Percentiles rank a stretch among this genome's conserved stretches.
phyloP scores from a whole-genome alignment of 2,888 invertebrate genomes.

The Caenorhabditis angaria region DNA sequence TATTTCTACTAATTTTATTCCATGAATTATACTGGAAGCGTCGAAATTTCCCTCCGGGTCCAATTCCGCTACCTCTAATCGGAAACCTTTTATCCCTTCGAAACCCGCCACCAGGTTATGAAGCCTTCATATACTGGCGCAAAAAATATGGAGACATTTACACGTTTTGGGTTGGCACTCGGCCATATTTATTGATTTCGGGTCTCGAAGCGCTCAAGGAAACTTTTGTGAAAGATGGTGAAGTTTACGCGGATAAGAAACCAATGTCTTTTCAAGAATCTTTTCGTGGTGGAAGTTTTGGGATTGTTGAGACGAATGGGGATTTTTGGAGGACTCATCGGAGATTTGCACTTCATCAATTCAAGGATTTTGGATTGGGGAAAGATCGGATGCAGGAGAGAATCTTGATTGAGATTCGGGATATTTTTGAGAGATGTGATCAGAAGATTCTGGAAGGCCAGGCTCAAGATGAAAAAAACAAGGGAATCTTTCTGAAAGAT shows the following conservation, averaged over 20 bases:
- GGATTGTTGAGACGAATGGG: constrained; percentile 33
- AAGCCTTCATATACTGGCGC: constrained; percentile 15
- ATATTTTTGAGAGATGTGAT: constrained; percentile 15
- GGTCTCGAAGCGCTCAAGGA: constrained; percentile 38
- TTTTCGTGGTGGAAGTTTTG: constrained; percentile 29
- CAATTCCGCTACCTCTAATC: constrained; percentile 32
- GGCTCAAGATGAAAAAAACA: no score
- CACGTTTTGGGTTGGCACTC: constrained; percentile 38
- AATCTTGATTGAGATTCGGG: constrained; percentile 31
- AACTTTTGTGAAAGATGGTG: constrained; percentile 21
- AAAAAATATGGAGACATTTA: constrained; percentile 37
- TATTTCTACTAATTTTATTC: constrained; percentile 5
- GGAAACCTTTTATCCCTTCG: no score
- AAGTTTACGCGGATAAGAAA: not conserved
- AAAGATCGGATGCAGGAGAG: constrained; percentile 52
- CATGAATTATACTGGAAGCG: constrained; percentile 36
- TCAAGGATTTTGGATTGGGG: constrained; percentile 50
- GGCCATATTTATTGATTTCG: constrained; percentile 33
- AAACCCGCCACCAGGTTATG: constrained; percentile 22
- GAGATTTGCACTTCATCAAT: constrained; percentile 45
- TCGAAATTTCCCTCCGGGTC: constrained; percentile 38
- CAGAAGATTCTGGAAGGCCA: constrained; percentile 1
- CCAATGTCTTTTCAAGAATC: not conserved
- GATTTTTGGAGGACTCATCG: constrained; percentile 39
- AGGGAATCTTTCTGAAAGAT: constrained; percentile 13